phyloP scores from a whole-genome alignment of 1,140 invertebrate species.

The Listronotus bonariensis region DNA sequence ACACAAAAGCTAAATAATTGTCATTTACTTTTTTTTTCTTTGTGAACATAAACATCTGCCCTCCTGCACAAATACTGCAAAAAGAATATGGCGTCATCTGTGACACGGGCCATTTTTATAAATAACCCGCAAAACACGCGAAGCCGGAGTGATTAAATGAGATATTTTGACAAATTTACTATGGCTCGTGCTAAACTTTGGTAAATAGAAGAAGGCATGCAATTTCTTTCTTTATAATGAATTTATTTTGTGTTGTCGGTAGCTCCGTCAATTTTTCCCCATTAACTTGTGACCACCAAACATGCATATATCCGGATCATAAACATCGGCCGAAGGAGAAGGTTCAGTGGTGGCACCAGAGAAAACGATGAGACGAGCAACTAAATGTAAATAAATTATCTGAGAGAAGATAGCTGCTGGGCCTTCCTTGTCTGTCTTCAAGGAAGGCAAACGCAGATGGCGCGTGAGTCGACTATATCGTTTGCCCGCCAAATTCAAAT shows the following conservation, averaged over 20 bases:
- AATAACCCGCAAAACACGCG: slow-evolving; percentile 27
- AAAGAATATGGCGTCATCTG: slow-evolving; percentile 17
- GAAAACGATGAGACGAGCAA: no score
- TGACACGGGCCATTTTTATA: slow-evolving; percentile 26
- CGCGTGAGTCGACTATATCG: no score
- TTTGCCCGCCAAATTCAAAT: no score
- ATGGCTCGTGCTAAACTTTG: slow-evolving; percentile 33
- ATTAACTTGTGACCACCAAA: slow-evolving; percentile 38
- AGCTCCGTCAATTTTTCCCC: slow-evolving; percentile 35
- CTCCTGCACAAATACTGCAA: slow-evolving; percentile 4
- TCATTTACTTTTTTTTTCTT: slow-evolving; percentile 22
- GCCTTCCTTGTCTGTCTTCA: no score
- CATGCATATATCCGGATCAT: slow-evolving; percentile 39
- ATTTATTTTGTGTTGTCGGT: slow-evolving; percentile 33
- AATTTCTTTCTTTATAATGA: slow-evolving; percentile 40
- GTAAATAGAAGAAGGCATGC: slow-evolving; percentile 38
- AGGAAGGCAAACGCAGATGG: no score
- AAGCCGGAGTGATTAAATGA: slow-evolving; percentile 33
- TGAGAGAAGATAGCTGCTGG: no score
- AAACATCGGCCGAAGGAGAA: not conserved
- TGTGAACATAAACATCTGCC: slow-evolving; percentile 26
- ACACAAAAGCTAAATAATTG: slow-evolving; percentile 26
- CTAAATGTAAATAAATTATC: no score
- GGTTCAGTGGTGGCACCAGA: slow-evolving; percentile 16
- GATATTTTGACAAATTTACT: slow-evolving; percentile 42